A percentile compares a stretch with the other conserved stretches of the same genome.
Conservation (phyloP, 2,113 vertebrate genomes). For the Oreochromis aureus region DNA sequence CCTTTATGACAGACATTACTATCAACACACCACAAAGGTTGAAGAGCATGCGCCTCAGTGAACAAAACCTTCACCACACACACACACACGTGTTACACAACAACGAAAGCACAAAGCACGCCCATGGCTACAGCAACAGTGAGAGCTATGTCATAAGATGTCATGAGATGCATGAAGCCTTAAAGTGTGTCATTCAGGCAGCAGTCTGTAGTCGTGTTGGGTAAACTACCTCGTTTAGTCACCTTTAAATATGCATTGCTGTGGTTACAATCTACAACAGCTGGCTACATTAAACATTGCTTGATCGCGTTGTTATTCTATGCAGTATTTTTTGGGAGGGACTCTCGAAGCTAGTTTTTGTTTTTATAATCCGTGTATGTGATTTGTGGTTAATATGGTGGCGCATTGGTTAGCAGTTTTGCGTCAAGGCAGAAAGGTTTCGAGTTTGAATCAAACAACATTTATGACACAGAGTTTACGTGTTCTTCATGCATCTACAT, state of each 20-base stretch:
- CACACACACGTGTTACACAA: not conserved
- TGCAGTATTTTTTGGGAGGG: fast-evolving
- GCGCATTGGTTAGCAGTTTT: not conserved
- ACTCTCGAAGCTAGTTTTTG: not conserved
- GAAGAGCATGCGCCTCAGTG: not conserved
- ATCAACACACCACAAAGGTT: not conserved
- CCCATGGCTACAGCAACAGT: not conserved
- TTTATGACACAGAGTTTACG: not conserved
- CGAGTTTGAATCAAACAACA: not conserved
- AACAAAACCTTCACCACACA: not conserved
- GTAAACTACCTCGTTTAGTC: not conserved
- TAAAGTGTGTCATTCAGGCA: not conserved
- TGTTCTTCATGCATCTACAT: not conserved
- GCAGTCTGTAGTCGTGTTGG: not conserved
- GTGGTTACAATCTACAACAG: not conserved
- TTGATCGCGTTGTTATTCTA: not conserved
- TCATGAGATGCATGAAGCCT: not conserved
- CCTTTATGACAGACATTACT: not conserved
- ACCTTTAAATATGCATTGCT: not conserved
- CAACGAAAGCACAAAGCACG: not conserved
- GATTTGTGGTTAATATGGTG: not conserved
- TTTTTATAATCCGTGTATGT: not conserved
- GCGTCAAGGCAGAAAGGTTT: not conserved
- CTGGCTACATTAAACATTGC: not conserved
- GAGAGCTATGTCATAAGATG: not conserved